Conservation (phyloP, 2,797 vertebrate genomes). For the Tauraco hartlaubi region DNA sequence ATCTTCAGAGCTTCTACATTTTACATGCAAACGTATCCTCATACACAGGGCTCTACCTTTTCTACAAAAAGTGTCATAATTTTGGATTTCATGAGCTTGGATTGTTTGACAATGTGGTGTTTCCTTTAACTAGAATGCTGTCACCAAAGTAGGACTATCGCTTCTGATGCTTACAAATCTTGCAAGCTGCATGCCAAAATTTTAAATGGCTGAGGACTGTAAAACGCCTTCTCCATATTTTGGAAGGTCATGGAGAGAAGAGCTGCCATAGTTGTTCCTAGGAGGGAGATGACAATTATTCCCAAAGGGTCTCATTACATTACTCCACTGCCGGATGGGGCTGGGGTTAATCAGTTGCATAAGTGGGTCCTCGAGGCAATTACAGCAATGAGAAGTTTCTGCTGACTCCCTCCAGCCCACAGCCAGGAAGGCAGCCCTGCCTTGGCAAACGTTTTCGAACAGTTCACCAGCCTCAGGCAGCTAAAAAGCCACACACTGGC, state of each 20-base stretch:
- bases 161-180: neutral
- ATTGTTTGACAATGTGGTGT: neutral
- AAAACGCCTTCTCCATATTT: neutral
- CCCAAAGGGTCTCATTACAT: neutral
- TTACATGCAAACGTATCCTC: neutral
- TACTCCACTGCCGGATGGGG: neutral
- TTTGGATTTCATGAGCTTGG: rapidly evolving
- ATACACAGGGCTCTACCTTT: neutral
- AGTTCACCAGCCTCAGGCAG: neutral
- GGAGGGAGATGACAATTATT: neutral
- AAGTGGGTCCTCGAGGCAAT: neutral
- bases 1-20: neutral
- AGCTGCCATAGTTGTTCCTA: neutral
- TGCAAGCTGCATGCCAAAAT: neutral
- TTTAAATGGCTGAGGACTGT: neutral
- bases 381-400: neutral
- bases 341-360: neutral
- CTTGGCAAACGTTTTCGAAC: neutral
- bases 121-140: neutral
- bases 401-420: neutral
- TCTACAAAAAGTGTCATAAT: neutral
- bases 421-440: neutral
- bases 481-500: neutral
- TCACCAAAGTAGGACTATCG: neutral
- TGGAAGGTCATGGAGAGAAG: neutral